A percentile compares a stretch with the other conserved stretches of the same genome.
These are phyloP conservation scores for Gymnobelideus leadbeateri DNA, from an alignment of 2,113 vertebrate genomes.

Conservation along the genomic window DNA sequence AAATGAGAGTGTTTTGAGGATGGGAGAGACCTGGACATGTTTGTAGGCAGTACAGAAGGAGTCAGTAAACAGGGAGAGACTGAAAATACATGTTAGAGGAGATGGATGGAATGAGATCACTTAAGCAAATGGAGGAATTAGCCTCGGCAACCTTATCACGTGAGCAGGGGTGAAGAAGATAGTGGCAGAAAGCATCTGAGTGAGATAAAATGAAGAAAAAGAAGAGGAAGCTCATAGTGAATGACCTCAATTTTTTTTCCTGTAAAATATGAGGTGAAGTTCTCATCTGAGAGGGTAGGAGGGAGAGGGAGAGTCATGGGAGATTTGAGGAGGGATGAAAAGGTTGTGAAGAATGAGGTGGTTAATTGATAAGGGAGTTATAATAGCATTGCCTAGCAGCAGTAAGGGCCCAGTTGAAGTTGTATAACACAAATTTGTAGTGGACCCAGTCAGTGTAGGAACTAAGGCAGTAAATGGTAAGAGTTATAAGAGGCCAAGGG, in stretches of 20 bases:
- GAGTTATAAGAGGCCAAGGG: no score
- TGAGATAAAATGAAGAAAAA: not conserved
- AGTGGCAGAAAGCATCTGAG: not conserved
- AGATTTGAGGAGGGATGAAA: not conserved
- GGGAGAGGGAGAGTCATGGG: not conserved
- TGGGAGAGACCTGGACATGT: no score
- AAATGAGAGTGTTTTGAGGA: not conserved
- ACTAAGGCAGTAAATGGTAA: not conserved
- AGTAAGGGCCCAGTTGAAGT: not conserved
- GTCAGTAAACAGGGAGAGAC: not conserved
- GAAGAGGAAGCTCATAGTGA: not conserved
- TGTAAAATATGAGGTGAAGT: not conserved
- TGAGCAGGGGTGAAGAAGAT: not conserved
- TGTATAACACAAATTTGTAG: not conserved
- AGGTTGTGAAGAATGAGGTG: not conserved
- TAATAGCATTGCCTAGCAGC: not conserved
- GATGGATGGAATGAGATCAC: not conserved
- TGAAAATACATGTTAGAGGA: not conserved
- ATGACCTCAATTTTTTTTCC: not conserved
- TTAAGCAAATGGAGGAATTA: not conserved
- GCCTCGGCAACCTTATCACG: not conserved
- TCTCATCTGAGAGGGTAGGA: not conserved
- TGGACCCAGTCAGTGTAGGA: not conserved
- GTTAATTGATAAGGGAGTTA: not conserved
- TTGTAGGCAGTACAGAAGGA: not conserved